Evolutionary conservation across 2,797 vertebrate species (phyloP).

Genomic region (Melanotaenia trifasciata): DNA sequence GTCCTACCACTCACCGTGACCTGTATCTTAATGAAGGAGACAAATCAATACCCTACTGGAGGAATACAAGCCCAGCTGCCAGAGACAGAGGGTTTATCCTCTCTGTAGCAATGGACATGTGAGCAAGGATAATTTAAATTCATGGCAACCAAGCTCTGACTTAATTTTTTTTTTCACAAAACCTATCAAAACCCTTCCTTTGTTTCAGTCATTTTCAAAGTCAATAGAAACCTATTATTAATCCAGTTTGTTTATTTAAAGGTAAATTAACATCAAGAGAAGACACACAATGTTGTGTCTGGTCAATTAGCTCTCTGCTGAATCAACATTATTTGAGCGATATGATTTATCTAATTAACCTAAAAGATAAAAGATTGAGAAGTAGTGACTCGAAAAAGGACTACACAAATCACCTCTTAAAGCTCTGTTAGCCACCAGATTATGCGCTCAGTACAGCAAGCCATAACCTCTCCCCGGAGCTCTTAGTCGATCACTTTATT

Average conservation of each 20-base stretch:
- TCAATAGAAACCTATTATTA: neutral
- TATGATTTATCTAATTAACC: constrained; percentile 4
- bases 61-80: constrained; percentile 52
- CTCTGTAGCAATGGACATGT: constrained; percentile 27
- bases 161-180: neutral
- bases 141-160: neutral
- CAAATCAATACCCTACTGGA: constrained; percentile 75
- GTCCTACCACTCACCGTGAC: constrained; percentile 67
- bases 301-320: neutral
- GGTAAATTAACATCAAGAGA: no score
- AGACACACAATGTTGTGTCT: neutral
- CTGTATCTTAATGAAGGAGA: constrained; percentile 79
- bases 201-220: neutral
- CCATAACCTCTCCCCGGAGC: constrained; percentile 51
- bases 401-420: constrained; percentile 72
- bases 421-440: constrained; percentile 68
- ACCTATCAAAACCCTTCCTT: neutral
- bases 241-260: neutral
- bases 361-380: constrained; percentile 34
- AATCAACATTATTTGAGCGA: neutral
- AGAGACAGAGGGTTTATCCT: constrained; percentile 39
- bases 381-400: constrained; percentile 46
- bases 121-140: constrained; percentile 32
- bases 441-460: constrained; percentile 71
- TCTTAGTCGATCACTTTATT: constrained; percentile 68